Base-by-base conservation (phyloP, 2,113 vertebrate species). In the Lagopus leucura region DNA sequence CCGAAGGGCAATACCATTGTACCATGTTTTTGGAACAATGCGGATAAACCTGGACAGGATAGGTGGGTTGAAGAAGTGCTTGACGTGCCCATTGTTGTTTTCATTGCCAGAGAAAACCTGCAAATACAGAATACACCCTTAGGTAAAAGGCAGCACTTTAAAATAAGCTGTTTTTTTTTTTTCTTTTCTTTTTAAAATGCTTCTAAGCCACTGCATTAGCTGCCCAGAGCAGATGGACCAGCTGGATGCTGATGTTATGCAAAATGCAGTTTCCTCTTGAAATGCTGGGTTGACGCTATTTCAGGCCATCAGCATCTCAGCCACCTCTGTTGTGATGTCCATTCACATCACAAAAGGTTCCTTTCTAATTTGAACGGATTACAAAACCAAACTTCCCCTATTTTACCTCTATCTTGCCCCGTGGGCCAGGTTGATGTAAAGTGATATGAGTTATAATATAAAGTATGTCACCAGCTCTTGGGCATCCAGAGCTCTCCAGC, bases 21-120 rank as follows among this genome's bases (percentile, higher is more conserved):
- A 97, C 99, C 99, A 99, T 3, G 86, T 98, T 90, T 95, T 98
- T 30, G 99, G 99, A 91, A 99, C 80, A 92, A 99, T 97, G 34
- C 98, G 98, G 74, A 99, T 98, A 79, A 98, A 99, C 80, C 97
- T 98, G 72, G 99, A 98, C 92, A 99, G 98, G 83, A 99, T 99
- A 15, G 99, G 99, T 18, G 99, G 98, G 70, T 98, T 97, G 77
- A 99, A 98, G 92, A 98, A 98, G 96, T 99, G 98, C 97, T 98
- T 99, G 88, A 97, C 86, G 0, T 98, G 98, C 65, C 97, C 92
- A 1, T 86, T 95, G 90, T 96, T 97, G 81, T 99, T 96, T 14
- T 76, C 96, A 69, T 99, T 99, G 84, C 98, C 99, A 27, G 70
- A 17, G 72, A 99, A 99, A 64, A 97, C 96, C 99, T 99, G 97